Evolutionary conservation across 23 tunicate genomes (phyloP), one percentile per base, ranked within the genome.

Genomic region (Trididemnum nubilum): DNA sequence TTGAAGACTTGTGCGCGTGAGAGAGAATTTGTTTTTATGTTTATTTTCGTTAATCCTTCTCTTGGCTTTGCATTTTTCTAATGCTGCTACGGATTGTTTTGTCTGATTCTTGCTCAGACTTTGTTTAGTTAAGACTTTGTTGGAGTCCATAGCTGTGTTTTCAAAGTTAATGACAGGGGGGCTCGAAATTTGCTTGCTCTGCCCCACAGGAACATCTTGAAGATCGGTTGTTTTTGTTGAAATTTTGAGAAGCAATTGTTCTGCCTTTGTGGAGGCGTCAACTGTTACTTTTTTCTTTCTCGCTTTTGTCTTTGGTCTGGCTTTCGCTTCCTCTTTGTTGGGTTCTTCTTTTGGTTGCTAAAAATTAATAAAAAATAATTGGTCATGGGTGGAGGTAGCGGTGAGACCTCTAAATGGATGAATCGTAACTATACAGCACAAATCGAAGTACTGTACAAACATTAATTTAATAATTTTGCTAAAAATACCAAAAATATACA

Each of bases 241-340:
- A 2, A 73, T 37, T 12, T 38, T n/a, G 19, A 73, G 30, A 73
- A 73, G 78, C 78, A 73, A 38, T 38, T 73, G 30, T 73, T 73
- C 78, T 2, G 78, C 78, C 30, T 15, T 38, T 38, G 78, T 37
- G 2, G 57, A n/a, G 2, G 58, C 58, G 39, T 19, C 58, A 2
- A 15, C 24, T 27, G 27, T 73, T 9, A 21, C 24, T 38, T 38
- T 39, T 69, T 69, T 69, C 78, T 24, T 73, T 58, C 33, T 67
- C 7, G 4, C 27, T 63, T 63, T 63, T 28, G 4, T 4, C 28
- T 63, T 63, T 63, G 69, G 7, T 23, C 7, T 4, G 24, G 28
- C 23, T 63, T n/a, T n/a, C 12, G 15, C 18, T 49, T 49, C 57
- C 18, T 49, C 12, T 49, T 49, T 49, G 57, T n/a, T n/a, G n/a